A percentile compares a stretch with the other conserved stretches of the same genome.
These are phyloP conservation scores for Somateria mollissima DNA, from an alignment of 2,797 vertebrate genomes.

Conservation along the genomic window DNA sequence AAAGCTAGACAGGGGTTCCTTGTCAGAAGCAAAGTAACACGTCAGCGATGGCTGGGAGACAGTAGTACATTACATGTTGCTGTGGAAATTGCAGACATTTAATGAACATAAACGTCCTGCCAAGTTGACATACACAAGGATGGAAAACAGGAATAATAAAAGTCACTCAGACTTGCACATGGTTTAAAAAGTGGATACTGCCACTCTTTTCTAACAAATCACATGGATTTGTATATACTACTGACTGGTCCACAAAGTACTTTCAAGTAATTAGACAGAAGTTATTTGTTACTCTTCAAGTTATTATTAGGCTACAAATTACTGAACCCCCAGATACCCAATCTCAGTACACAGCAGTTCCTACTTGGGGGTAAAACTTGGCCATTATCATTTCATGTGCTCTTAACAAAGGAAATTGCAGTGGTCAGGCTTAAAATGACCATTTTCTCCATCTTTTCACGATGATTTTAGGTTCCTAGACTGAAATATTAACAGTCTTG, in stretches of 20 bases:
- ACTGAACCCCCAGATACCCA: not conserved
- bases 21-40: conserved; percentile 22
- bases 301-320: not conserved
- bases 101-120: conserved; percentile 29
- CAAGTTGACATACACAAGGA: not conserved
- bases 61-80: not conserved
- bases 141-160: conserved; percentile 12
- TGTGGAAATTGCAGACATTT: conserved; percentile 5
- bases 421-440: conserved; percentile 34
- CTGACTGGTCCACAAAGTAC: not conserved
- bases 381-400: not conserved
- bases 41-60: not conserved
- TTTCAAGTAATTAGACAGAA: not conserved
- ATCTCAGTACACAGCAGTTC: not conserved
- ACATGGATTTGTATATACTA: not conserved
- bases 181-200: not conserved
- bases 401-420: conserved; percentile 8
- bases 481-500: conserved; percentile 73
- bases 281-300: not conserved
- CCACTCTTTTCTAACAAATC: not conserved
- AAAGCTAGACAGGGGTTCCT: not conserved
- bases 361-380: not conserved
- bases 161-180: not conserved
- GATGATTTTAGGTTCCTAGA: conserved; percentile 24
- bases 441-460: conserved; percentile 55